These are phyloP conservation scores for Champsocephalus gunnari DNA, from an alignment of 2,797 vertebrate species.

Conservation along the genomic window DNA sequence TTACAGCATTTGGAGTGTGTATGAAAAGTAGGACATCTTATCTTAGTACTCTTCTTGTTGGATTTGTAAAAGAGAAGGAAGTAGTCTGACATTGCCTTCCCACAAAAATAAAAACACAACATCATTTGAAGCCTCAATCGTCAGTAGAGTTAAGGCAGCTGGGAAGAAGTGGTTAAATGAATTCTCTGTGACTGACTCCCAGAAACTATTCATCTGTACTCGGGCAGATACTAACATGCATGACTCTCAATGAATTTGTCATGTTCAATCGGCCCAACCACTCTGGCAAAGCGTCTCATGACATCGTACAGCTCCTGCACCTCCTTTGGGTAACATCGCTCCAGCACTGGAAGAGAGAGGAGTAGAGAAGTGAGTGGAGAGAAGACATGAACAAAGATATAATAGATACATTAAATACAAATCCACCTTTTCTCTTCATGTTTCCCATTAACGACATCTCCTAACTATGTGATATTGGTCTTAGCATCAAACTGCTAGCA, in stretches of 20 bases:
- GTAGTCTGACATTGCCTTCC: neutral
- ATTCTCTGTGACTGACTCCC: constrained; percentile 15
- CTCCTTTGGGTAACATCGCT: constrained; percentile 96
- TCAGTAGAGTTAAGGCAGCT: neutral
- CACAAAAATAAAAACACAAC: constrained; percentile 5
- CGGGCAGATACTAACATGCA: constrained; percentile 87
- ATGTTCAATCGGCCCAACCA: constrained; percentile 92
- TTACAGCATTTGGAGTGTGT: too few species aligned
- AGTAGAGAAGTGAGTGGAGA: constrained; percentile 41
- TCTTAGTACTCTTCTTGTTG: neutral
- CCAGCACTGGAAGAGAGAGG: constrained; percentile 85
- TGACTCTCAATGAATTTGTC: constrained; percentile 99
- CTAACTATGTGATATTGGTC: neutral
- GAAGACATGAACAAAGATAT: constrained; percentile 46
- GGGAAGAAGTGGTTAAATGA: neutral
- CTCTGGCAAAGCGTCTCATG: constrained; percentile 94
- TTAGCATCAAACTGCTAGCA: neutral
- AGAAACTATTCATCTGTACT: neutral
- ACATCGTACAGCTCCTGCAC: constrained; percentile 96
- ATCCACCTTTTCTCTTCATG: constrained; percentile 16
- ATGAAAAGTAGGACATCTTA: neutral
- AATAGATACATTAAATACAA: constrained; percentile 44
- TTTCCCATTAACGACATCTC: neutral
- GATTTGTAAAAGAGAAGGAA: neutral
- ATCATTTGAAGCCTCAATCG: neutral